Evolutionary conservation across 2,888 invertebrate genomes (phyloP), one percentile per base, ranked within the genome.

Genomic region (Protonemura montana): DNA sequence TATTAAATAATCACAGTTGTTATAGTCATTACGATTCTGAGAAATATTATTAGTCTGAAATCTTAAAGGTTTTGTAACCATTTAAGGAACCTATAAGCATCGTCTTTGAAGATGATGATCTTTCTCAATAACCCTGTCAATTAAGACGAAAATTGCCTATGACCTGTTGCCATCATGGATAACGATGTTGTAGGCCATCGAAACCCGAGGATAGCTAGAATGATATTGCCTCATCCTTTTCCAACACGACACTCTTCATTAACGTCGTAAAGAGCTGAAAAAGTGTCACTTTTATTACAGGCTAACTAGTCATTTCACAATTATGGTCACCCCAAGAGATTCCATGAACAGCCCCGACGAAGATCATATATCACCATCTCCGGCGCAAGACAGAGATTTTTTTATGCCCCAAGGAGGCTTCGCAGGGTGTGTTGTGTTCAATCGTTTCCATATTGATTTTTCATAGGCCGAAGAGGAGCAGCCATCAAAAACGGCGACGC

Each of bases 401-500:
- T 59, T 59, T 21, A 59, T 59, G 59, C 21, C 59, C 59, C 21
- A 21, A 10, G 13, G 59, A 13, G 13, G 21, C 21, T 59, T 59
- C 13, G 21, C 59, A 21, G 59, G 59, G 59, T 21, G 59, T 21
- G 59, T 59, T 59, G 13, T 21, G 21, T 21, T 59, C 16, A 59
- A 59, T 59, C 59, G 59, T 59, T 41, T 21, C 59, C 59, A 59
- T 59, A 59, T 59, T 59, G 59, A 59, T 59, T 59, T 59, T 59
- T 59, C 59, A 59, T 21, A 59, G 16, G 59, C 59, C 59, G 3
- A 1, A 59, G 59, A 59, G 7, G 59, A 59, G 59, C 16, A 59
- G 21, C 59, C 59, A 59, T 59, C 59, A 59, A 59, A 59, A 59
- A 59, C 59, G 21, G 13, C 59, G 59, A 16, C 59, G 59, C 35